Percentiles rank a stretch among this genome's conserved stretches.
Evolutionary conservation across 2,797 vertebrate species (phyloP).

Genomic region (Harpagifer antarcticus): DNA sequence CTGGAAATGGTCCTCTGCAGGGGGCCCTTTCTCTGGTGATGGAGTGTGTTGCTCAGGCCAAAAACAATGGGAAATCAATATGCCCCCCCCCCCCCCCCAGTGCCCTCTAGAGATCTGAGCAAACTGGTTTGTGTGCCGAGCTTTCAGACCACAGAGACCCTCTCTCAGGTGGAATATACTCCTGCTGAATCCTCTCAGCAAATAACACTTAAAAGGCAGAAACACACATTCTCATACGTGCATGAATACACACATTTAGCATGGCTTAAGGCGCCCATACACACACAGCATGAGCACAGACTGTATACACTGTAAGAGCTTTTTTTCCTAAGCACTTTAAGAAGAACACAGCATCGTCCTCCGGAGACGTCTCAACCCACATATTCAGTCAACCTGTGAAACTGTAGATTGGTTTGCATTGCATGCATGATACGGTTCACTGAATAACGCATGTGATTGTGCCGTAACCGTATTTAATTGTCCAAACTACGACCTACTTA

Average conservation of each 20-base stretch:
- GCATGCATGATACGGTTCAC: not conserved
- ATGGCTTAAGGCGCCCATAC: slow-evolving; percentile 45
- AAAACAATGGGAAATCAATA: slow-evolving; percentile 86
- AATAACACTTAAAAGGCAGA: slow-evolving; percentile 68
- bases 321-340: slow-evolving; percentile 31
- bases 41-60: slow-evolving; percentile 77
- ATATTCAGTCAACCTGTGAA: not conserved
- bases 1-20: slow-evolving; percentile 80
- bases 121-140: slow-evolving; percentile 79
- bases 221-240: slow-evolving; percentile 61
- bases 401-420: not conserved
- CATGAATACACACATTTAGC: slow-evolving; percentile 60
- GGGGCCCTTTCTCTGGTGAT: slow-evolving; percentile 81
- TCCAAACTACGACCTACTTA: no score
- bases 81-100: slow-evolving; percentile 45
- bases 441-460: not conserved
- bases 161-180: slow-evolving; percentile 72
- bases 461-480: no score
- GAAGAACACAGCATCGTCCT: slow-evolving; percentile 30
- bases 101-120: slow-evolving; percentile 74
- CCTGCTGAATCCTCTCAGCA: slow-evolving; percentile 66
- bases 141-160: slow-evolving; percentile 71
- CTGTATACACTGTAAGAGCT: slow-evolving; percentile 12
- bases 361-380: slow-evolving; percentile 2
- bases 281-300: slow-evolving; percentile 39